These are phyloP conservation scores for Rhimphoctona megacephalus DNA, from an alignment of 2,888 invertebrate genomes.

Conservation along the genomic window DNA sequence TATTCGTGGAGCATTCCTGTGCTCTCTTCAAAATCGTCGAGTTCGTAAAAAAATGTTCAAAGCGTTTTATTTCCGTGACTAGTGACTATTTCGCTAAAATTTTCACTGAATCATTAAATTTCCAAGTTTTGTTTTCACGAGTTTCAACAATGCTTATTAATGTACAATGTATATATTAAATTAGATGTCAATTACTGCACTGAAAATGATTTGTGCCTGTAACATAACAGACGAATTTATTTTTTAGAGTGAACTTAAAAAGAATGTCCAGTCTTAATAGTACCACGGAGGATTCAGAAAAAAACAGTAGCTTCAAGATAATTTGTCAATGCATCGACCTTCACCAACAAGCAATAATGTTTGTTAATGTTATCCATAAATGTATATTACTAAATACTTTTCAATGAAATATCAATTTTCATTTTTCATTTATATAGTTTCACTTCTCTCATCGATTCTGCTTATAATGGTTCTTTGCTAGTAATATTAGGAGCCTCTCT, in stretches of 20 bases:
- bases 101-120: background rate
- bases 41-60: slow-evolving; percentile 33
- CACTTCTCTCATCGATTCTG: slow-evolving; percentile 51
- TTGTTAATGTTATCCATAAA: slow-evolving; percentile 1
- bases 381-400: background rate
- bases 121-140: background rate
- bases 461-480: slow-evolving; percentile 26
- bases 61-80: background rate
- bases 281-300: background rate
- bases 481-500: slow-evolving; percentile 29
- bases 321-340: slow-evolving; percentile 46
- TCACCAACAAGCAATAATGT: slow-evolving; percentile 53
- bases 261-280: background rate
- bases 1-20: slow-evolving; percentile 67
- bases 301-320: slow-evolving; percentile 6
- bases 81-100: background rate
- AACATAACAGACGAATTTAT: background rate
- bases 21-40: slow-evolving; percentile 65
- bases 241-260: slow-evolving; percentile 21
- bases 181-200: background rate
- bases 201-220: background rate
- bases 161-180: background rate
- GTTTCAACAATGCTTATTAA: background rate
- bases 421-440: slow-evolving; percentile 36
- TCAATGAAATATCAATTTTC: background rate